These are phyloP conservation scores for Ptychobarbus kaznakovi DNA, from an alignment of 2,797 vertebrate genomes.

Conservation along the genomic window DNA sequence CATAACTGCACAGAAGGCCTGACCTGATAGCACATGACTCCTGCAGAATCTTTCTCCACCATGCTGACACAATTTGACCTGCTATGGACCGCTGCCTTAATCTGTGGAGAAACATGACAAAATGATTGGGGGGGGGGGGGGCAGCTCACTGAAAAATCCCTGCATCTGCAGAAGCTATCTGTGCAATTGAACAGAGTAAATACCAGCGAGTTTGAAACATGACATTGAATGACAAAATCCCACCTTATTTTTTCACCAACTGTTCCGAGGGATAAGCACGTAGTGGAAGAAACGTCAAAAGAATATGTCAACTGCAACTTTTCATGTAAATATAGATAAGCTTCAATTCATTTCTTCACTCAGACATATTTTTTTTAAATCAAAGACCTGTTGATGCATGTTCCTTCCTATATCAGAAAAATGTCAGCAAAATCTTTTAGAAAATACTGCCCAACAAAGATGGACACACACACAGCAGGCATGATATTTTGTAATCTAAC, in stretches of 20 bases:
- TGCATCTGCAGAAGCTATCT: slow-evolving; percentile 37
- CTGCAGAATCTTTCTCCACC: slow-evolving; percentile 69
- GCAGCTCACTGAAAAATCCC: slow-evolving; percentile 46
- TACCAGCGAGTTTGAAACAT: slow-evolving; percentile 29
- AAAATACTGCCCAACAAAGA: not conserved
- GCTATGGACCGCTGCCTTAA: slow-evolving; percentile 75
- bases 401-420: not conserved
- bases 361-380: not conserved
- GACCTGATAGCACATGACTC: slow-evolving; percentile 70
- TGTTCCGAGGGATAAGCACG: slow-evolving; percentile 40
- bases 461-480: not conserved
- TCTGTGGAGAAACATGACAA: slow-evolving; percentile 65
- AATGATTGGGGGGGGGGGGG: slow-evolving; percentile 27
- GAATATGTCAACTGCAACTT: slow-evolving; percentile 26
- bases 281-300: slow-evolving; percentile 32
- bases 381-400: slow-evolving; percentile 10
- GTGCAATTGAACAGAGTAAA: slow-evolving; percentile 38
- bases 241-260: slow-evolving; percentile 20
- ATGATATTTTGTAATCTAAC: not conserved
- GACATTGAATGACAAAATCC: slow-evolving; percentile 47
- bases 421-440: not conserved
- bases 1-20: slow-evolving; percentile 50
- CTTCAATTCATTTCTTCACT: slow-evolving; percentile 6
- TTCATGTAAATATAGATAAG: slow-evolving; percentile 17
- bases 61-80: slow-evolving; percentile 70